Evolutionary conservation across 2,888 invertebrate genomes (phyloP), one percentile per base, ranked within the genome.

Genomic region (Fragum sueziense): DNA sequence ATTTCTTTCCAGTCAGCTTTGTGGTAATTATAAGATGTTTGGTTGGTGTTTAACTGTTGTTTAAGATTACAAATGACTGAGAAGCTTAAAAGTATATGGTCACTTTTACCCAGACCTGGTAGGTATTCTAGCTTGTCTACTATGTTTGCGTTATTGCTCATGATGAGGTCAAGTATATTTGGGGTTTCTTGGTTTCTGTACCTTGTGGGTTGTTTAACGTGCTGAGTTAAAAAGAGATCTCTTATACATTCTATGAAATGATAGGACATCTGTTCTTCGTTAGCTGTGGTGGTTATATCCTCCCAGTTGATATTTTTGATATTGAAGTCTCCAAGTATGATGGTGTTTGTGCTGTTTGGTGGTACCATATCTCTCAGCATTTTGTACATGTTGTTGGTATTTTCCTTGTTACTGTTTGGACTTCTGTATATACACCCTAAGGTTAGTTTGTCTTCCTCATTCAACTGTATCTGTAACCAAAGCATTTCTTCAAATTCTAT

Each of bases 101-200:
- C 68, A 25, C 68, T 68, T 41, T 47, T 68, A 17, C 68, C 68
- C 2, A 68, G 2, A 2, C 22, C 25, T 37, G 68, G 25, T n/a
- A 25, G 17, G n/a, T 31, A 52, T 31, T 9, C n/a, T 14, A 69
- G 20, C 0, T 29, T 17, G 27, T 11, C 25, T 17, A 69, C 51
- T 52, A 69, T 52, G 11, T 69, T 31, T 69, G 47, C 69, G 37
- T 69, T n/a, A 22, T 67, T 67, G 1, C 41, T 67, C 2, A 67
- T 14, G 11, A 47, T 47, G 0, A 68, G n/a, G 31, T 69, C 69
- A 1, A 69, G 52, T 11, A 52, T 27, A 2, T 25, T 31, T 29
- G 69, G 31, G 51, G 27, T 22, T 4, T 34, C 9, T 11, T 52
- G 52, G 0, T 52, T 31, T 20, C 69, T 29, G 31, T 33, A 31